A percentile compares a stretch with the other conserved stretches of the same genome.
phyloP scores from a whole-genome alignment of 92 coral and sea anemone species.

The Pocillopora grandis region DNA sequence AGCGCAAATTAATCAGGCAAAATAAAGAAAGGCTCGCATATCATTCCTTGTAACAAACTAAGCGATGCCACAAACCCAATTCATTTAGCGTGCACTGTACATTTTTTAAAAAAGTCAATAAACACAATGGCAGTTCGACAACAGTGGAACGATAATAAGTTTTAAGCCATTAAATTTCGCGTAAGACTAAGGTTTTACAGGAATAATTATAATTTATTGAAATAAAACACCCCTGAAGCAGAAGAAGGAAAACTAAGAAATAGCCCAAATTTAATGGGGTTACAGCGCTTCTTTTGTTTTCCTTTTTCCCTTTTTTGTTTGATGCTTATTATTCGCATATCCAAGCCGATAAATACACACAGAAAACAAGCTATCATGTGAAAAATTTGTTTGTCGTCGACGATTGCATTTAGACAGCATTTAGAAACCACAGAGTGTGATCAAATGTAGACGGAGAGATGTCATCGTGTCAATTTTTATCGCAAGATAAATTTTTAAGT shows the following conservation, averaged over 20 bases:
- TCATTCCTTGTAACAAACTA: constrained; percentile 4
- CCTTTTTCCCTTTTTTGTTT: no score
- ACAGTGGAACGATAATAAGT: neutral
- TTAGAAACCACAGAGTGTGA: neutral
- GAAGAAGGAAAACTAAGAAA: neutral
- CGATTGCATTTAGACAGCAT: neutral
- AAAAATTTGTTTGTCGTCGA: neutral
- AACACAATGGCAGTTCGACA: neutral
- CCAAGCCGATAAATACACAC: neutral
- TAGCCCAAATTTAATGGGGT: neutral
- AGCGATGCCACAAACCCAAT: constrained; percentile 11
- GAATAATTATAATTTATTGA: neutral
- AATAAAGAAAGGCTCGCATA: constrained; percentile 7
- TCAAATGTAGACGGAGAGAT: neutral
- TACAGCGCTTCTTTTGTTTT: neutral
- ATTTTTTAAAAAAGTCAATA: constrained; percentile 11
- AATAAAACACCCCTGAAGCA: neutral
- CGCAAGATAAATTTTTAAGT: neutral
- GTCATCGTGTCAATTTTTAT: neutral
- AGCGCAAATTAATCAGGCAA: constrained; percentile 25
- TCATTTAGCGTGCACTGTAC: neutral
- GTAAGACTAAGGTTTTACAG: neutral
- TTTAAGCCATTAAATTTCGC: neutral
- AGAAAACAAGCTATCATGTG: neutral
- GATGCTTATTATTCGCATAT: no score